Evolutionary conservation across 23 tunicate genomes (phyloP).

Genomic region (Halocynthia roretzi): DNA sequence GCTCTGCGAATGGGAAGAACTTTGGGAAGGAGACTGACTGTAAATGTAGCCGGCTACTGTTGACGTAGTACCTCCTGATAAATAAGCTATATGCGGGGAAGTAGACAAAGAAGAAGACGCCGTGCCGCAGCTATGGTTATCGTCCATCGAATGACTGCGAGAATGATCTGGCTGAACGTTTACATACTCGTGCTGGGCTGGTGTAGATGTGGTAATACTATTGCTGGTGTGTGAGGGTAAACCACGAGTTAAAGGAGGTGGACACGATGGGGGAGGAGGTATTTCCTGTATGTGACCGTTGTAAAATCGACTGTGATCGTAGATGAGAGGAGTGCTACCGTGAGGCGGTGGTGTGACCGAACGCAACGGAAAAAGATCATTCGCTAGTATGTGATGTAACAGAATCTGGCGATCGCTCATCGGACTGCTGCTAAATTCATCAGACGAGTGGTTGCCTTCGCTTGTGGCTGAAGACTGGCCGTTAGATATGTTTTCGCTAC

Average conservation of each 20-base stretch:
- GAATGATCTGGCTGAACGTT: constrained; percentile 52
- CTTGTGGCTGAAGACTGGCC: constrained; percentile 8
- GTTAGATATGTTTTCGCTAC: background rate
- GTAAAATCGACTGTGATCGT: too few relatives aligned
- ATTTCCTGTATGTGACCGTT: too few relatives aligned
- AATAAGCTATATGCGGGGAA: constrained; percentile 31
- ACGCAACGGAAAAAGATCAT: too few relatives aligned
- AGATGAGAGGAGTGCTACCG: too few relatives aligned
- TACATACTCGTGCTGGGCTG: constrained; percentile 27
- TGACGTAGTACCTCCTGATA: constrained; percentile 3
- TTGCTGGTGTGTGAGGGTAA: too few relatives aligned
- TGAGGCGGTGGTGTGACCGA: too few relatives aligned
- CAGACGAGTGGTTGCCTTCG: constrained; percentile 17
- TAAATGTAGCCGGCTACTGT: background rate
- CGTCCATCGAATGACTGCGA: constrained; percentile 60
- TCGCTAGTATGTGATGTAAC: too few relatives aligned
- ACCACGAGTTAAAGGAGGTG: too few relatives aligned
- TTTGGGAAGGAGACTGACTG: constrained; percentile 33
- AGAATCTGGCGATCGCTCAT: background rate
- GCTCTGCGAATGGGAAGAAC: constrained; percentile 19
- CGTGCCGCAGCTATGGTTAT: constrained; percentile 46
- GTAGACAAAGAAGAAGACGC: constrained; percentile 48
- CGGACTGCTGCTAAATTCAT: constrained; percentile 37
- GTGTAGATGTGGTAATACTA: constrained; percentile 1
- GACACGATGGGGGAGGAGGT: too few relatives aligned